These are phyloP conservation scores for Orchesella flavescens DNA, from an alignment of 2,888 invertebrate genomes.

Conservation along the genomic window DNA sequence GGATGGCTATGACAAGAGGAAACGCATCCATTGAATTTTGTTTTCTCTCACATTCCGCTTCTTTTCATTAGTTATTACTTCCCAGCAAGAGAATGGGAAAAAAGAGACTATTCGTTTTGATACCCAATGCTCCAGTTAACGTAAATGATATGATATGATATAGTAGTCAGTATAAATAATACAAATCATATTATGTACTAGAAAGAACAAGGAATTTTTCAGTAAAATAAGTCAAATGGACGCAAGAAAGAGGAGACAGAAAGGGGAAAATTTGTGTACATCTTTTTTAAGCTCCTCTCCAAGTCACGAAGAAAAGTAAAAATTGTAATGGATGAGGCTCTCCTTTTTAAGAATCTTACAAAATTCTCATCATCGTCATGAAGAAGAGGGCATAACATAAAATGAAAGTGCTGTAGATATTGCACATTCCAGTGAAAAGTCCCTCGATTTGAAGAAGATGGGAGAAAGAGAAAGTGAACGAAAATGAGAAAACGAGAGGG, in stretches of 20 bases:
- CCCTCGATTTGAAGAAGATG: constrained; percentile 5
- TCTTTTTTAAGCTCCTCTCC: background rate
- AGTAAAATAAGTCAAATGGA: background rate
- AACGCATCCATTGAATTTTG: background rate
- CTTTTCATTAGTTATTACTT: constrained; percentile 23
- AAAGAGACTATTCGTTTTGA: background rate
- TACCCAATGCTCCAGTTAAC: too few relatives aligned
- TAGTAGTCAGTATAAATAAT: background rate
- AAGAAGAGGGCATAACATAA: constrained; percentile 39
- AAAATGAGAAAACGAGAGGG: constrained; percentile 6
- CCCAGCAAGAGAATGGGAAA: constrained; percentile 13
- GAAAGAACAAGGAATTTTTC: background rate
- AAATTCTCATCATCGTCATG: constrained; percentile 38
- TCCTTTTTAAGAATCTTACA: constrained; percentile 9
- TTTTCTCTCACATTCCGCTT: background rate
- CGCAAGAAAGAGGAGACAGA: background rate
- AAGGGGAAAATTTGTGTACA: constrained; percentile 9
- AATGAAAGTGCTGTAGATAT: constrained; percentile 44
- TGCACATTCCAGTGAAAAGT: constrained; percentile 41
- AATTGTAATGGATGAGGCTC: constrained; percentile 26
- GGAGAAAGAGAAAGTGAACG: background rate
- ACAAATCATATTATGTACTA: background rate
- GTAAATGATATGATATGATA: too few relatives aligned
- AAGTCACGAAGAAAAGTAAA: constrained; percentile 4
- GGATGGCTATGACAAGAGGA: background rate